Conservation (phyloP, 2,888 invertebrate species). For the Anarsia innoxiella region DNA sequence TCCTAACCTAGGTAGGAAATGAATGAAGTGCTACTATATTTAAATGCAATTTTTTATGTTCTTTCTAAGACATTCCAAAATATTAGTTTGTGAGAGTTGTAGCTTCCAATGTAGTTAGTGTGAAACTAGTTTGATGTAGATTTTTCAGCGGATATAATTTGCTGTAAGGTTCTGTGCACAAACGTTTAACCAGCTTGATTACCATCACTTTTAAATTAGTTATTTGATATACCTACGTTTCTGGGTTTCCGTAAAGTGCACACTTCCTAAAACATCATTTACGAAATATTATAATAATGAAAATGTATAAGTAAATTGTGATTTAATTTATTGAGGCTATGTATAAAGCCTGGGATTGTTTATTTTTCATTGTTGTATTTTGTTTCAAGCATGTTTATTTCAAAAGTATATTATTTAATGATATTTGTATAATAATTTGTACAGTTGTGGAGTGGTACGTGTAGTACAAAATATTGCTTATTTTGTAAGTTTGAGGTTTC, state of each 20-base stretch:
- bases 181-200: too few relatives aligned
- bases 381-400: slow-evolving; percentile 11
- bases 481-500: slow-evolving; percentile 39
- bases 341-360: slow-evolving; percentile 22
- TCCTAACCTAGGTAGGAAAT: too few relatives aligned
- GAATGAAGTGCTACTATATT: too few relatives aligned
- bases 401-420: background rate
- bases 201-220: too few relatives aligned
- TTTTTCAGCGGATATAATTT: slow-evolving; percentile 15
- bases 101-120: slow-evolving; percentile 4
- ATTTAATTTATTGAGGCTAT: slow-evolving; percentile 17
- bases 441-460: slow-evolving; percentile 59
- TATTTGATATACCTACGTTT: too few relatives aligned
- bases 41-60: too few relatives aligned
- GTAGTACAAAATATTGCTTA: slow-evolving; percentile 67
- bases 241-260: too few relatives aligned
- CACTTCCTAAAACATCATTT: too few relatives aligned
- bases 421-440: slow-evolving; percentile 25
- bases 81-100: slow-evolving; percentile 4
- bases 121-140: slow-evolving; percentile 2
- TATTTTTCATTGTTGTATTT: slow-evolving; percentile 20
- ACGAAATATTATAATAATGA: slow-evolving; percentile 1
- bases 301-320: slow-evolving; percentile 12
- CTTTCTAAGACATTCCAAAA: slow-evolving; percentile 15
- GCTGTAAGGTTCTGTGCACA: slow-evolving; percentile 9